Percentiles rank a stretch among this genome's conserved stretches.
Conservation (phyloP, 2,113 vertebrate species). For the Mastomys natalensis region DNA sequence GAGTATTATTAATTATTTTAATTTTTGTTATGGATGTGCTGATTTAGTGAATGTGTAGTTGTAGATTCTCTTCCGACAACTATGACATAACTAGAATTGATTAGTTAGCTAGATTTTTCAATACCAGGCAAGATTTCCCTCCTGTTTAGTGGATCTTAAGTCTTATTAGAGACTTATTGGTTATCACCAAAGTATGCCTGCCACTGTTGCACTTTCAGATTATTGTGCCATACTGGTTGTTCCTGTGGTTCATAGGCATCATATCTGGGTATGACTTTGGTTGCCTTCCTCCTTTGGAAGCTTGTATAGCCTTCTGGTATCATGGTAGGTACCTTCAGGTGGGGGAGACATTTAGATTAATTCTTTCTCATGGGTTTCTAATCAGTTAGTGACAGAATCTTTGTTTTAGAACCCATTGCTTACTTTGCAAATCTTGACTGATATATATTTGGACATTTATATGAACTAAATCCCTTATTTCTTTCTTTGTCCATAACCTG, state of each 20-base stretch:
- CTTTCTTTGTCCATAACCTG: not conserved
- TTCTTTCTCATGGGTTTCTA: not conserved
- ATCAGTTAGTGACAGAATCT: not conserved
- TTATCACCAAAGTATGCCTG: not conserved
- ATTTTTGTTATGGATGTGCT: not conserved
- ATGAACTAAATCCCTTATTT: not conserved
- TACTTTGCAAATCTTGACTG: not conserved
- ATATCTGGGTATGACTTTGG: not conserved
- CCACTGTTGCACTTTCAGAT: not conserved
- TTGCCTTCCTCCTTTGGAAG: not conserved
- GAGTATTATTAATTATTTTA: not conserved
- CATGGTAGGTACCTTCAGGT: not conserved
- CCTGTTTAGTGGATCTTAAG: not conserved
- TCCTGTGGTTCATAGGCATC: not conserved
- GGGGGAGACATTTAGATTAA: not conserved
- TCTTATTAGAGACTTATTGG: not conserved
- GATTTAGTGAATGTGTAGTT: not conserved
- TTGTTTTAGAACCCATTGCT: not conserved
- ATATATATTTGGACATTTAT: not conserved
- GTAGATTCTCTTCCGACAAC: not conserved
- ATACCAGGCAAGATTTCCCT: not conserved
- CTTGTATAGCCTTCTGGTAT: not conserved
- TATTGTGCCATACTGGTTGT: not conserved
- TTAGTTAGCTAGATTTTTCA: not conserved
- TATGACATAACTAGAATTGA: too few relatives aligned